These are phyloP conservation scores for Tokudaia tokunoshimensis DNA, from an alignment of 2,797 vertebrate species.

Conservation along the genomic window DNA sequence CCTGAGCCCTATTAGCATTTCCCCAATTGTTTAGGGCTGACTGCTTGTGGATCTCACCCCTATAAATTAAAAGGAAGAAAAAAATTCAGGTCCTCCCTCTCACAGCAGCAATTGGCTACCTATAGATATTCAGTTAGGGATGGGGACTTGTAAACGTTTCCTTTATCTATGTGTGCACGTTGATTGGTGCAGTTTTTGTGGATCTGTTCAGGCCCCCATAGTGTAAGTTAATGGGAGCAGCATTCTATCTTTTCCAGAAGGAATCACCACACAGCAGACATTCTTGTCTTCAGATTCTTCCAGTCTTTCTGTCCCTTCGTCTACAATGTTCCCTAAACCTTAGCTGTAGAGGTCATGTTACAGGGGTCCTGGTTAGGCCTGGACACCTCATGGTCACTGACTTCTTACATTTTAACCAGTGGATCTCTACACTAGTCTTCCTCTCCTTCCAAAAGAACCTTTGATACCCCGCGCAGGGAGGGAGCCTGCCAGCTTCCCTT, in stretches of 20 bases:
- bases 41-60: neutral
- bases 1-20: neutral
- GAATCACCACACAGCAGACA: neutral
- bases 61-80: neutral
- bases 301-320: neutral
- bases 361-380: no score
- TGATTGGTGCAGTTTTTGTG: neutral
- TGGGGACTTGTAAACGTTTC: neutral
- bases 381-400: neutral
- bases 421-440: neutral
- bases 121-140: neutral
- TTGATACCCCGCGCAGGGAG: no score
- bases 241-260: no score
- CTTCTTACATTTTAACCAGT: neutral
- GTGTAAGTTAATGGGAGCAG: neutral
- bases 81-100: neutral
- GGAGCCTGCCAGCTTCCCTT: no score
- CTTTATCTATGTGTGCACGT: neutral
- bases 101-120: neutral
- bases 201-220: neutral
- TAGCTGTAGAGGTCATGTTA: neutral
- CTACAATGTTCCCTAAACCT: neutral
- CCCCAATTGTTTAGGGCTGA: neutral
- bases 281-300: no score
- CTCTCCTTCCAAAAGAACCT: neutral